Evolutionary conservation across 2,797 vertebrate genomes (phyloP).

Genomic region (Phalloptychus januarius): DNA sequence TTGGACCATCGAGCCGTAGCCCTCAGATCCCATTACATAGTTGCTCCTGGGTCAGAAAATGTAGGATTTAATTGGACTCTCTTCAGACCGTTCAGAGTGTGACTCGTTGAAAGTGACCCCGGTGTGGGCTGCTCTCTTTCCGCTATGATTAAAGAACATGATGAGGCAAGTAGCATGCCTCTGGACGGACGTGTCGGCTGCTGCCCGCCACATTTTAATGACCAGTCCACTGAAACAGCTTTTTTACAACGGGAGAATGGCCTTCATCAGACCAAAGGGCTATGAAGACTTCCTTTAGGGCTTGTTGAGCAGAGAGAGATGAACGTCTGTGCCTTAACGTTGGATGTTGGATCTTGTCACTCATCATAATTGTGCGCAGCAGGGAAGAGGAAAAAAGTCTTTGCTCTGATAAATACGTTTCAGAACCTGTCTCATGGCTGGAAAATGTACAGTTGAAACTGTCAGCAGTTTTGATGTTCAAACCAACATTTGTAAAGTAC

Average conservation of each 20-base stretch:
- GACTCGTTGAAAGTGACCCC: slow-evolving; percentile 67
- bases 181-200: slow-evolving; percentile 61
- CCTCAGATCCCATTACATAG: slow-evolving; percentile 59
- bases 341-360: slow-evolving; percentile 21
- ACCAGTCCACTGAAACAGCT: slow-evolving; percentile 63
- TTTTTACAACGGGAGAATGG: slow-evolving; percentile 62
- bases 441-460: slow-evolving; percentile 10
- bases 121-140: slow-evolving; percentile 60
- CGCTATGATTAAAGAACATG: slow-evolving; percentile 75
- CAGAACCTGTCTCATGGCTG: slow-evolving; percentile 3
- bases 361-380: slow-evolving; percentile 21
- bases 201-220: slow-evolving; percentile 72
- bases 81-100: slow-evolving; percentile 55
- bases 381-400: not conserved
- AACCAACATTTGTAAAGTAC: slow-evolving; percentile 4
- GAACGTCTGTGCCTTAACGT: slow-evolving; percentile 21
- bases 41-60: slow-evolving; percentile 60
- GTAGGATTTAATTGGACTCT: slow-evolving; percentile 75
- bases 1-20: slow-evolving; percentile 30
- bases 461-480: slow-evolving; percentile 22
- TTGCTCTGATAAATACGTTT: slow-evolving; percentile 15
- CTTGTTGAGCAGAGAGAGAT: slow-evolving; percentile 24
- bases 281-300: slow-evolving; percentile 46
- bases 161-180: slow-evolving; percentile 62
- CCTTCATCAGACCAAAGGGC: slow-evolving; percentile 47